Evolutionary conservation across 1,140 invertebrate genomes (phyloP), one percentile per base, ranked within the genome.

Genomic region (Trypoxylus dichotomus): DNA sequence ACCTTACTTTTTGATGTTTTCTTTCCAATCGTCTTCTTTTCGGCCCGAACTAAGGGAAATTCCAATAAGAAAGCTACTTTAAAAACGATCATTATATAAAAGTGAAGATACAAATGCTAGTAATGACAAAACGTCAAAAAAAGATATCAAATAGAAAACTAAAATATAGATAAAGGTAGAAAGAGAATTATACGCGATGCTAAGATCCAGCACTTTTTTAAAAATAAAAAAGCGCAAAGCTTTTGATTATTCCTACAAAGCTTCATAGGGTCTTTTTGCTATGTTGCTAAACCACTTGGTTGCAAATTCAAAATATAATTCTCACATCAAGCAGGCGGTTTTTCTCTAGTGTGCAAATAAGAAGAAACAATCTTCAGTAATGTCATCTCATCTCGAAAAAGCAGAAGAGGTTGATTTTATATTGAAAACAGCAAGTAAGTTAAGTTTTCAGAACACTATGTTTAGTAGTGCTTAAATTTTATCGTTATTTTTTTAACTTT

Each of bases 341-440:
- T 68, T 68, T 24, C 19, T 29, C 24, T 27, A 1, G 47, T 54
- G n/a, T 68, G 21, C 1, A 68, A 68, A 68, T 68, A 68, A 68
- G 60, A 68, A 68, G 60, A 68, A 68, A 68, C 60, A 68, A 68
- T 68, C 27, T 68, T 68, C 60, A 68, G 21, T 68, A 68, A 68
- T 80, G 78, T 76, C 76, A 76, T 79, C 78, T 37, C 77, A 79
- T 71, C 32, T 82, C 7, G 81, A 81, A 47, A 80, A 79, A 68
- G 84, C 84, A 2, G 80, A 83, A 81, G 84, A 85, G 77, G 81
- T 85, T 42, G 84, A 85, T 81, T 85, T 85, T 81, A 83, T 85
- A 27, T 81, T 80, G 42, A 85, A 85, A 84, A 85, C 83, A 10
- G 84, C 84, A 72, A 85, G 84, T 85, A 83, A 84, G 84, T 85